Evolutionary conservation across 2,888 invertebrate species (phyloP).

Genomic region (Phrixothrix hirtus): DNA sequence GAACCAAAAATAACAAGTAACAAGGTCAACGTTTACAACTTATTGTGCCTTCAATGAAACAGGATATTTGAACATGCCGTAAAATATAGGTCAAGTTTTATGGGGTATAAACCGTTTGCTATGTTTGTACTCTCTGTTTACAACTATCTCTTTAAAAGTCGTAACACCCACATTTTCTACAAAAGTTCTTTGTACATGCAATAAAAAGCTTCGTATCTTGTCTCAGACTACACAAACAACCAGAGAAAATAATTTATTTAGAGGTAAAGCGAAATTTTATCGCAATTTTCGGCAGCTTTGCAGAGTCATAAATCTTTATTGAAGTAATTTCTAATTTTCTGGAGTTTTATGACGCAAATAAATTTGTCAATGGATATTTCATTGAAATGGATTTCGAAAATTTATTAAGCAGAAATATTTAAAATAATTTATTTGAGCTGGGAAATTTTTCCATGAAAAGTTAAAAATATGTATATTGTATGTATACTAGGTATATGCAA

Average conservation of each 20-base stretch:
- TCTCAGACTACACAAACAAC: conserved; percentile 17
- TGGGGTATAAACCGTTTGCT: conserved; percentile 17
- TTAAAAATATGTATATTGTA: too few species aligned
- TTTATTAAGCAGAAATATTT: too few species aligned
- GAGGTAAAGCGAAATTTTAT: too few species aligned
- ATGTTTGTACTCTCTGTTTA: conserved; percentile 17
- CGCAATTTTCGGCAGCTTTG: too few species aligned
- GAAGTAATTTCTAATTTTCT: too few species aligned
- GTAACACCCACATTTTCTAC: conserved; percentile 15
- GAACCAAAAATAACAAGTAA: conserved; percentile 9
- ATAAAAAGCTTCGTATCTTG: conserved; percentile 13
- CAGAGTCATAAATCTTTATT: too few species aligned
- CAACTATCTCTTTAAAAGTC: conserved; percentile 22
- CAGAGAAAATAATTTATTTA: neutral
- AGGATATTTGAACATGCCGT: conserved; percentile 16
- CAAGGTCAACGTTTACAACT: conserved; percentile 16
- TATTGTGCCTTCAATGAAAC: conserved; percentile 10
- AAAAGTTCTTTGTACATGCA: conserved; percentile 13
- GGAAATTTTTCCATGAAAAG: too few species aligned
- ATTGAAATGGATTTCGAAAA: too few species aligned
- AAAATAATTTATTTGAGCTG: too few species aligned
- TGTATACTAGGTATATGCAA: too few species aligned
- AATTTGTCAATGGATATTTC: too few species aligned
- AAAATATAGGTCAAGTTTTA: conserved; percentile 24
- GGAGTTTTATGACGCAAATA: too few species aligned